These are phyloP conservation scores for Pseudomyrmex cubaensis DNA, from an alignment of 1,140 invertebrate genomes.

Conservation along the genomic window DNA sequence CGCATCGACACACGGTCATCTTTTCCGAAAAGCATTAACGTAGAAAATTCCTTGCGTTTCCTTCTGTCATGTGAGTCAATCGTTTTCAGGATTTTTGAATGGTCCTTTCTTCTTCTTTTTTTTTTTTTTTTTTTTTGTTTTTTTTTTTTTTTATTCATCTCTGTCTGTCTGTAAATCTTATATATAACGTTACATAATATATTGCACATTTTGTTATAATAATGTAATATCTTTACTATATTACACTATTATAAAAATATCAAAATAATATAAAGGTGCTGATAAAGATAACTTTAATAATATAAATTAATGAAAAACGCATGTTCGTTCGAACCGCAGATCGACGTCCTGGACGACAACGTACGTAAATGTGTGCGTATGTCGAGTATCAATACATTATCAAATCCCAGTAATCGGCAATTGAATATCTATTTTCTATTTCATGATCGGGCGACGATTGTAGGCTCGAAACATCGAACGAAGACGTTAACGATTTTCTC, in stretches of 20 bases:
- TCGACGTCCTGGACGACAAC: neutral
- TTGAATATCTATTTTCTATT: neutral
- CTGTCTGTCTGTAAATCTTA: constrained; percentile 20
- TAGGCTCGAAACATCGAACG: constrained; percentile 10
- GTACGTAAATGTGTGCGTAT: constrained; percentile 12
- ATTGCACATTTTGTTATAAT: neutral
- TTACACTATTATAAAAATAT: constrained; percentile 4
- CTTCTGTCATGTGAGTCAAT: neutral
- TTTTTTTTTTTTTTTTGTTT: too few species aligned
- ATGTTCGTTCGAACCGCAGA: neutral
- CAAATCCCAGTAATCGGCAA: constrained; percentile 49
- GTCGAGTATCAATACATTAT: constrained; percentile 26
- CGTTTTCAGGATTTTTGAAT: neutral
- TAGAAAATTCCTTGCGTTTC: neutral
- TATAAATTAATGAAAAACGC: neutral
- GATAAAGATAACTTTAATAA: neutral
- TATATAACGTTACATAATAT: neutral
- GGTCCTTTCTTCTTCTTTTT: too few species aligned
- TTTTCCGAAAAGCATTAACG: constrained; percentile 17
- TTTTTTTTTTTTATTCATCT: neutral
- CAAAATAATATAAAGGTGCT: constrained; percentile 3
- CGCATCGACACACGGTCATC: too few species aligned
- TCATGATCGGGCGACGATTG: constrained; percentile 5
- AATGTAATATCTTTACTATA: neutral
- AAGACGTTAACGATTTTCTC: constrained; percentile 18